Percentiles rank a stretch among this genome's conserved stretches.
These are phyloP conservation scores for Lingula anatina DNA, from an alignment of 2,888 invertebrate genomes.

Conservation along the genomic window DNA sequence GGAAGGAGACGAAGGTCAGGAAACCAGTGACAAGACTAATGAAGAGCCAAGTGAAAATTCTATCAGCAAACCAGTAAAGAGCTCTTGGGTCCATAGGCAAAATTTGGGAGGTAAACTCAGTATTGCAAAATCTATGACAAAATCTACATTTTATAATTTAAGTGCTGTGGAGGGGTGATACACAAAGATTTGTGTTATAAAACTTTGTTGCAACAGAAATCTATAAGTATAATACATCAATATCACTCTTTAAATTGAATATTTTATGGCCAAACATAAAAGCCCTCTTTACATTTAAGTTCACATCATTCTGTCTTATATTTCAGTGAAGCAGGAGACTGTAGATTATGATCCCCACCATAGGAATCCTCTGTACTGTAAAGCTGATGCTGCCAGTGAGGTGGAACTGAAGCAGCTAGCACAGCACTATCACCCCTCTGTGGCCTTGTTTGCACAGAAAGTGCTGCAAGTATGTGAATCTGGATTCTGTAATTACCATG, in stretches of 20 bases:
- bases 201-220: too few species aligned
- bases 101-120: constrained; percentile 4
- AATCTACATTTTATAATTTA: too few species aligned
- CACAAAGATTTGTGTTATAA: too few species aligned
- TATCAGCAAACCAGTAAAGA: background rate
- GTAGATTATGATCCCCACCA: constrained; percentile 55
- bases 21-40: background rate
- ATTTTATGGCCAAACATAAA: too few species aligned
- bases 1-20: background rate
- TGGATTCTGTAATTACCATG: background rate
- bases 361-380: constrained; percentile 81
- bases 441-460: constrained; percentile 78
- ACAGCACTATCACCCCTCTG: constrained; percentile 85
- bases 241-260: too few species aligned
- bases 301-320: too few species aligned
- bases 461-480: constrained; percentile 59
- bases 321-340: constrained; percentile 1
- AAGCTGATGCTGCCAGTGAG: constrained; percentile 67
- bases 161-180: too few species aligned
- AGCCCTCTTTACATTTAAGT: too few species aligned
- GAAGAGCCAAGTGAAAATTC: too few species aligned
- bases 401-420: constrained; percentile 70
- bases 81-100: constrained; percentile 11
- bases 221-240: too few species aligned
- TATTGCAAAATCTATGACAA: constrained; percentile 5